Base-by-base conservation (phyloP, 2,888 invertebrate genomes). In the Liposcelis brunnea region DNA sequence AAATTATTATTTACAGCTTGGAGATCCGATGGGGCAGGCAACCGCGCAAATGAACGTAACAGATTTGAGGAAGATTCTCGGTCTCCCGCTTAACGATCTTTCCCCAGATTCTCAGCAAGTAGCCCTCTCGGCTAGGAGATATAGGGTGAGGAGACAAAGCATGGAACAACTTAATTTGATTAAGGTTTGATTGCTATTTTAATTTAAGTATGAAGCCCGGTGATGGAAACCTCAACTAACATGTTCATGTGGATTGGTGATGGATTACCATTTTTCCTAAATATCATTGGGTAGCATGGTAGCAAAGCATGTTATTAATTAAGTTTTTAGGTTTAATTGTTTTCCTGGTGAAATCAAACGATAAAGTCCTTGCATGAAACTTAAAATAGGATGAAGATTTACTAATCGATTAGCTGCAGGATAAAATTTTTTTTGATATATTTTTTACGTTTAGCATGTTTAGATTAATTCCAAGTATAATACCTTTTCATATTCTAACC, bases 101-200 rank as follows among this genome's bases (percentile, higher is more conserved):
- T 56, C 55, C 32, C 59, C 58, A 15, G 71, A 70, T 16, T 58
- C 60, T 4, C 52, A 53, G 45, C 54, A 54, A 46, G 50, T 57
- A 48, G 52, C 56, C 37, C 45, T 48, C 31, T 47, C 54, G n/a
- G 56, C 56, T 19, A 53, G 52, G 19, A 50, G 56, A 53, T 70
- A 72, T 53, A 67, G 86, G 58, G 80, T 87, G 53, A 75, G 87
- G 54, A 71, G 87, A 36, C 86, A 90, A 63, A 89, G 87, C 66
- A 94, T 94, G 94, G 93, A 94, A 64, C 90, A 91, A 61, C 75
- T 95, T 65, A 86, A 91, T 60, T 73, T 94, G 34, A 84, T 94
- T 64, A 90, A 90, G 74, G 80, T 84, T 55, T 50, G 51, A 42
- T 51, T 48, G 16, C 31, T 36, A 48, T 46, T 43, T 42, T 15